Evolutionary conservation across 2,797 vertebrate genomes (phyloP).

Genomic region (Pantherophis alleghaniensis): DNA sequence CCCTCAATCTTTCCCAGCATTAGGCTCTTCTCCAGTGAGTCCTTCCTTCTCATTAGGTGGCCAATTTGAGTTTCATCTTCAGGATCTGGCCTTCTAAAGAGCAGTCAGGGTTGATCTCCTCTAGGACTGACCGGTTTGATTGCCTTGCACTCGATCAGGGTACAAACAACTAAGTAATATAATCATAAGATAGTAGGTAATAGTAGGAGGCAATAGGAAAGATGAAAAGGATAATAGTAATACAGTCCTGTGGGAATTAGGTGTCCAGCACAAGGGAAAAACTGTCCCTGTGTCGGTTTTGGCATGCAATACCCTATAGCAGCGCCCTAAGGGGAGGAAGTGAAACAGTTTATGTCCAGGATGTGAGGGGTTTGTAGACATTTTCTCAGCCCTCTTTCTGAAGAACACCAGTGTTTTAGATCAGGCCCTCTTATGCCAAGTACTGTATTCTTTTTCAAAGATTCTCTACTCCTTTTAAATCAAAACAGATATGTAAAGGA

Average conservation of each 20-base stretch:
- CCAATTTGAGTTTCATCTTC: no score
- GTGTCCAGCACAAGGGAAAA: background rate
- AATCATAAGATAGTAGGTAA: background rate
- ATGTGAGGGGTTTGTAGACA: background rate
- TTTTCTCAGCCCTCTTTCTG: background rate
- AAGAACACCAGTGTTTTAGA: rapidly evolving
- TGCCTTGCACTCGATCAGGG: no score
- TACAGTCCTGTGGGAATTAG: background rate
- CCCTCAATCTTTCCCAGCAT: no score
- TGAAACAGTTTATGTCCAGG: background rate
- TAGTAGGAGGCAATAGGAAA: background rate
- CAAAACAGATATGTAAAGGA: rapidly evolving
- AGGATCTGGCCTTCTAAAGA: no score
- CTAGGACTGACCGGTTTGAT: no score
- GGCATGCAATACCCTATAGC: background rate
- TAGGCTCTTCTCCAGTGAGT: no score
- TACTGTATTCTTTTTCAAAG: background rate
- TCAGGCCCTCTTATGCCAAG: background rate
- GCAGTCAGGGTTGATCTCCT: no score
- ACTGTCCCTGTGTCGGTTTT: background rate
- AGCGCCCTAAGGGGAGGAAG: background rate
- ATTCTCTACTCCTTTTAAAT: rapidly evolving
- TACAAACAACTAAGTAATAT: background rate
- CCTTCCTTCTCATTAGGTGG: no score
- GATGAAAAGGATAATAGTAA: background rate